Conservation (phyloP, 2,888 invertebrate genomes). For the Agriopis aurantiaria region DNA sequence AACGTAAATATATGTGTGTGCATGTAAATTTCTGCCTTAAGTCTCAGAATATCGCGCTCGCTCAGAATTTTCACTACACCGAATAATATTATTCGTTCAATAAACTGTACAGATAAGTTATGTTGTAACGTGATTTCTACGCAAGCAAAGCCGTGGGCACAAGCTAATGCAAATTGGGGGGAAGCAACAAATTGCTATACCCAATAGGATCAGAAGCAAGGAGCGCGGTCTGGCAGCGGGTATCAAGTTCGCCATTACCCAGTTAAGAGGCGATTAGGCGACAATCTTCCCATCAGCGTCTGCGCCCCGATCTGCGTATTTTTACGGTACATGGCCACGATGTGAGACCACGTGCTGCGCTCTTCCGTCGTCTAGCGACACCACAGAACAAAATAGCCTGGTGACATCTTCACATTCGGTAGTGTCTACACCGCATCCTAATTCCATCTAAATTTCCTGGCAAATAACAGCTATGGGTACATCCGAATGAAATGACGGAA, state of each 20-base stretch:
- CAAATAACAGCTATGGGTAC: not conserved
- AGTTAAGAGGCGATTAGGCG: constrained; percentile 74
- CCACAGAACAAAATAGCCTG: not conserved
- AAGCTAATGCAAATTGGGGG: not conserved
- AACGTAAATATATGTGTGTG: too few relatives aligned
- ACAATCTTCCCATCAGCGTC: constrained; percentile 78
- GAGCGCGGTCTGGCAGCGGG: constrained; percentile 44
- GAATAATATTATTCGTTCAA: too few relatives aligned
- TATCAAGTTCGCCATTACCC: constrained; percentile 79
- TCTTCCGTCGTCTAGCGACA: constrained; percentile 6
- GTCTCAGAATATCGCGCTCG: too few relatives aligned
- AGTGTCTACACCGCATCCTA: constrained; percentile 43
- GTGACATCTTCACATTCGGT: constrained; percentile 19
- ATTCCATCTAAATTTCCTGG: constrained; percentile 17
- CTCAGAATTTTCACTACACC: too few relatives aligned
- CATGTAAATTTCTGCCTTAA: too few relatives aligned
- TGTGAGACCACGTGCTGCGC: constrained; percentile 49
- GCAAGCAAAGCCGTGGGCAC: not conserved
- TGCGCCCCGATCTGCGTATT: constrained; percentile 66
- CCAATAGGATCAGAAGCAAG: constrained; percentile 36
- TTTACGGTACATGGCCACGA: constrained; percentile 53
- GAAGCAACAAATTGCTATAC: not conserved
- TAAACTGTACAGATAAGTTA: too few relatives aligned
- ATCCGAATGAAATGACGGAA: not conserved
- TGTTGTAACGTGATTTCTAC: too few relatives aligned